These are phyloP conservation scores for Antechinus flavipes DNA, from an alignment of 2,113 vertebrate genomes.

Conservation along the genomic window DNA sequence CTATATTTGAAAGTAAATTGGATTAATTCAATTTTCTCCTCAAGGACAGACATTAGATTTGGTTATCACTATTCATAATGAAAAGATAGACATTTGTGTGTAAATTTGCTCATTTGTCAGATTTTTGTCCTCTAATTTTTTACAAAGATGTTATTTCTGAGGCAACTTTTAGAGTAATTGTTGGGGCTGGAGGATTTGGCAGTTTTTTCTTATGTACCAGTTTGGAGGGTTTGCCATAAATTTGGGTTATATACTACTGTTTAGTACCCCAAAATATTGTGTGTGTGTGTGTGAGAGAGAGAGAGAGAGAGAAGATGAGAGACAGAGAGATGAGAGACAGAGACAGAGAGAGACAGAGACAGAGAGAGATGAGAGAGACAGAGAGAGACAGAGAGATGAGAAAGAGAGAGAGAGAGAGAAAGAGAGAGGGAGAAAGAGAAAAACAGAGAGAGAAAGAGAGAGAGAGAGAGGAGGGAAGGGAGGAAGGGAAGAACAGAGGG, in stretches of 20 bases:
- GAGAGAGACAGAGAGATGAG: too few species aligned
- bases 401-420: not conserved
- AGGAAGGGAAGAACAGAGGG: too few species aligned
- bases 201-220: not conserved
- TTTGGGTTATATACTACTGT: not conserved
- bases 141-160: constrained; percentile 38
- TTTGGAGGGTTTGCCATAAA: not conserved
- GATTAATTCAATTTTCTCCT: not conserved
- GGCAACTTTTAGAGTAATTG: constrained; percentile 13
- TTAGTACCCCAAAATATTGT: not conserved
- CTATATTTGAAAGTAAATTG: not conserved
- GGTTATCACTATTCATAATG: constrained; percentile 11
- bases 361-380: not conserved
- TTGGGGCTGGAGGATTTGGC: constrained; percentile 15
- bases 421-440: not conserved
- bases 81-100: constrained; percentile 11
- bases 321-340: too few species aligned
- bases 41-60: not conserved
- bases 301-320: not conserved
- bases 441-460: too few species aligned
- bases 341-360: too few species aligned
- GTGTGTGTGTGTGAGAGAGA: not conserved
- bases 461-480: too few species aligned
- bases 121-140: constrained; percentile 25
- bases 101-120: not conserved